Evolutionary conservation across 2,113 vertebrate genomes (phyloP).

Genomic region (Perca flavescens): DNA sequence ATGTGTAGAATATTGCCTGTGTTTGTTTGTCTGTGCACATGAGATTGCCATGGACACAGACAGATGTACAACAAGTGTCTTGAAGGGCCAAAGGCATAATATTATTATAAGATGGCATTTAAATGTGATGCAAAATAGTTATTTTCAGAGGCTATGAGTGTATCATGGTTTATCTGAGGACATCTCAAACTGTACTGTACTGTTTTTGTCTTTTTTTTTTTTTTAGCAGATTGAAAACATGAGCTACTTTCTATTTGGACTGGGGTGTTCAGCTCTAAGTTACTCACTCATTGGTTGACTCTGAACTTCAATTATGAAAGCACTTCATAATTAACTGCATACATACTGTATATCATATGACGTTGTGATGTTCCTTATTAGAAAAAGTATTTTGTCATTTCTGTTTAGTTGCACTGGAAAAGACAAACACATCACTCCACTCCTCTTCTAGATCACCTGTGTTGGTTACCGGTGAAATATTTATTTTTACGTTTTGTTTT

Average conservation of each 20-base stretch:
- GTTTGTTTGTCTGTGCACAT: slow-evolving; percentile 2
- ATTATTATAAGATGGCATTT: neutral
- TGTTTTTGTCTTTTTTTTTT: too few relatives aligned
- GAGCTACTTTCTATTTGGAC: too few relatives aligned
- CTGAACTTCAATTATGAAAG: neutral
- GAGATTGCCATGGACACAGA: slow-evolving; percentile 25
- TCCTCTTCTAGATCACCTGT: too few relatives aligned
- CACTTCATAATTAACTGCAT: neutral
- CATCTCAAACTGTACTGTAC: too few relatives aligned
- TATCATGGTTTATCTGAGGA: neutral
- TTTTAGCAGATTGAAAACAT: too few relatives aligned
- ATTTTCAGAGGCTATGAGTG: neutral
- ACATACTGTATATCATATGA: too few relatives aligned
- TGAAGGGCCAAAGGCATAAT: neutral
- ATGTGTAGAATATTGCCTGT: neutral
- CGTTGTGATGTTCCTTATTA: too few relatives aligned
- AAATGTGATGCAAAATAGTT: neutral
- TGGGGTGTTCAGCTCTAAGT: neutral
- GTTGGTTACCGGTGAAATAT: too few relatives aligned
- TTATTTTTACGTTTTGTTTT: too few relatives aligned
- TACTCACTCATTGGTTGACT: neutral
- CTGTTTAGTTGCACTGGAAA: too few relatives aligned
- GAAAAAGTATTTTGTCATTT: too few relatives aligned
- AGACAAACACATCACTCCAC: too few relatives aligned
- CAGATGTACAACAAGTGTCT: slow-evolving; percentile 12